Percentiles rank a stretch among this genome's conserved stretches.
These are phyloP conservation scores for Urosaurus nigricauda DNA, from an alignment of 2,797 vertebrate genomes.

Conservation along the genomic window DNA sequence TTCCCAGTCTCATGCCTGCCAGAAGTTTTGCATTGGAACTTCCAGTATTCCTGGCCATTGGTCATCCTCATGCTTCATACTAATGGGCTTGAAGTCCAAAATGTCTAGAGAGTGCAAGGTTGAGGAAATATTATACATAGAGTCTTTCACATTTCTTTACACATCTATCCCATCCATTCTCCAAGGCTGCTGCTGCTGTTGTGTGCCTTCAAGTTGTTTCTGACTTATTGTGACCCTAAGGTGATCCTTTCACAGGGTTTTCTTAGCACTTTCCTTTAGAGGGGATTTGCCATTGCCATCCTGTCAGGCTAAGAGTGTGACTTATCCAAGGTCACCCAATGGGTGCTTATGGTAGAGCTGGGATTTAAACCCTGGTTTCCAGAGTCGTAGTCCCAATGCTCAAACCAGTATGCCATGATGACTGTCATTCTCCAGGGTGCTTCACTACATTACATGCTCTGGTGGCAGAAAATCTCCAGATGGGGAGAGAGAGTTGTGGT, in stretches of 20 bases:
- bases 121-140: background rate
- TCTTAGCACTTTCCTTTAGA: no score
- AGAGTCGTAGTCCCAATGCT: no score
- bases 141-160: background rate
- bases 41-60: background rate
- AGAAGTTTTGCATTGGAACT: background rate
- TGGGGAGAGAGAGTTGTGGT: background rate
- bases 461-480: background rate
- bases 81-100: background rate
- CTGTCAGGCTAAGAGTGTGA: no score
- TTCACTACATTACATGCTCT: background rate
- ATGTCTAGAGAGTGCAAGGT: background rate
- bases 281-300: no score
- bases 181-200: background rate
- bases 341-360: no score
- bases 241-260: no score
- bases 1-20: background rate
- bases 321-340: no score
- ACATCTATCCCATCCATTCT: background rate
- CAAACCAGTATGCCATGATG: no score
- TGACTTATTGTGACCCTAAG: no score
- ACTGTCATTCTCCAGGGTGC: background rate
- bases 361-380: no score
- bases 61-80: background rate
- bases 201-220: no score